Evolutionary conservation across 1,140 invertebrate genomes (phyloP), one percentile per base, ranked within the genome.

Genomic region (Aphaenogaster floridana): DNA sequence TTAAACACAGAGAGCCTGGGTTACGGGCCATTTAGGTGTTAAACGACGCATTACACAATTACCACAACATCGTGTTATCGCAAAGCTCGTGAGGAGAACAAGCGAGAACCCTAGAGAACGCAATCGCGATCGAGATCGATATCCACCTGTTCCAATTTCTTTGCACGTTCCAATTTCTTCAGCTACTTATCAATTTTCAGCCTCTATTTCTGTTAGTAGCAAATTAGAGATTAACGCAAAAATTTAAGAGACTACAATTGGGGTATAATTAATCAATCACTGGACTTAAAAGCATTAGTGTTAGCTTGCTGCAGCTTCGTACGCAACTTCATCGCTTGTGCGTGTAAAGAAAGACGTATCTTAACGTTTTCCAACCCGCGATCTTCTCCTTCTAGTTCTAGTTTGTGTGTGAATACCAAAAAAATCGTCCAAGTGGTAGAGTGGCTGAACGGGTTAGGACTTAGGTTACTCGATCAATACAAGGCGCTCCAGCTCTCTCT

Each of bases 401-500:
- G 2, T 59, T 45, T 61, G n/a, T 61, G 13, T 72, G 57, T 34
- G 63, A 74, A 61, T 61, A 34, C 21, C 42, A 61, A 84, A 84
- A 72, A 63, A 74, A 63, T 48, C 17, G 52, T 28, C 5, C n/a
- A 39, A 50, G 50, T 28, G 21, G 39, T 64, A 2, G 69, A 76
- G 57, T 50, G 69, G 57, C 42, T 84, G 69, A 76, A 61, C 69
- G 69, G 54, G 80, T 84, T 84, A 84, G 80, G 69, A 76, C 80
- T 84, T 76, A 76, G 69, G 69, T 76, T 48, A 34, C 54, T 61
- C 69, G 80, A 84, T 84, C 80, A 84, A 84, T 84, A 84, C 80
- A 36, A 84, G 69, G 69, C 80, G 69, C 13, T 84, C 54, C 80
- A 52, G 80, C 69, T 66, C 63, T 69, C 42, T 48, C 11, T 84